These are phyloP conservation scores for Peromyscus californicus DNA, from an alignment of 2,113 vertebrate genomes.

Conservation along the genomic window DNA sequence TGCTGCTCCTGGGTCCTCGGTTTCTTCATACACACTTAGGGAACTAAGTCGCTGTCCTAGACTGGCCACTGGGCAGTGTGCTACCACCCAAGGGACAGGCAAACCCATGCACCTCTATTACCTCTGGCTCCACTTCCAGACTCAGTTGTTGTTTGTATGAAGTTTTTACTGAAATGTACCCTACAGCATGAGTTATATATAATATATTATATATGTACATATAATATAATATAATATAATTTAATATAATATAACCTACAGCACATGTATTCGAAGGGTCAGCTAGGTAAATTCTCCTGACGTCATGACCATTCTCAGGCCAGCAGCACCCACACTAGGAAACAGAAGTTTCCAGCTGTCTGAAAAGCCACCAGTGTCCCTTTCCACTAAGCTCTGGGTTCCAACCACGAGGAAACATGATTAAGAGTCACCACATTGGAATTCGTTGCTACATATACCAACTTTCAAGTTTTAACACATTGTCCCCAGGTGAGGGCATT, in stretches of 20 bases:
- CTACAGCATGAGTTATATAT: not conserved
- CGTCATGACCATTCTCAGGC: not conserved
- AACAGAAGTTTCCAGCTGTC: not conserved
- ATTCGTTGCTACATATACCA: not conserved
- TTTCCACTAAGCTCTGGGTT: not conserved
- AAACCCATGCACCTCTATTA: too few relatives aligned
- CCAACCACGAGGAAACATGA: not conserved
- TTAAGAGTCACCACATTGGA: not conserved
- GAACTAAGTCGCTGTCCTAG: not conserved
- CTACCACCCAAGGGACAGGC: too few relatives aligned
- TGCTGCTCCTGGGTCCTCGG: not conserved
- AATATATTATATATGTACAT: not conserved
- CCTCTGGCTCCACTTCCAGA: not conserved
- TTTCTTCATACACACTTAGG: not conserved
- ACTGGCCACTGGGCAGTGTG: not conserved
- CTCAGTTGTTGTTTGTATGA: not conserved
- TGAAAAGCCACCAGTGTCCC: not conserved
- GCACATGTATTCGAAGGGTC: not conserved
- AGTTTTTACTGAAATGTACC: not conserved
- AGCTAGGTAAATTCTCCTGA: not conserved
- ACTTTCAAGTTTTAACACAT: not conserved
- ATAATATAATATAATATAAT: too few relatives aligned
- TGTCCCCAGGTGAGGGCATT: accelerated
- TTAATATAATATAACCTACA: too few relatives aligned
- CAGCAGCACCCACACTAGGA: not conserved